Percentiles rank a stretch among this genome's conserved stretches.
phyloP scores from a whole-genome alignment of 2,888 invertebrate species.

The Drosophila prolongata region DNA sequence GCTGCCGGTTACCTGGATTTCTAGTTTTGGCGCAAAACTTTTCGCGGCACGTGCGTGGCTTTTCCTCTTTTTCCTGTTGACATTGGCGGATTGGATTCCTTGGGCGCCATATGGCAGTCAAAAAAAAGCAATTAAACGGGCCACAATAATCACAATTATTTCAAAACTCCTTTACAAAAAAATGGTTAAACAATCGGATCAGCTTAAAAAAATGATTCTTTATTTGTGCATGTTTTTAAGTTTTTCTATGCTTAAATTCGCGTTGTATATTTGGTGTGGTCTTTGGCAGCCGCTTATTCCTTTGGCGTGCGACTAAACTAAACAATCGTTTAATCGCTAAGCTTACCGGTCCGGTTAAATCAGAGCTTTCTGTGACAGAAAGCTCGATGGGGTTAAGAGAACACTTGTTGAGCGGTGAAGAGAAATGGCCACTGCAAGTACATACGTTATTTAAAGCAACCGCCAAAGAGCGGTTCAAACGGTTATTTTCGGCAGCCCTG shows the following conservation, averaged over 20 bases:
- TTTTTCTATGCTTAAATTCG: not conserved
- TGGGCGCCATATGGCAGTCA: conserved; percentile 34
- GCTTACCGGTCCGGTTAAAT: conserved; percentile 7
- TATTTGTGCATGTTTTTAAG: not conserved
- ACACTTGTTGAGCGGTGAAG: conserved; percentile 25
- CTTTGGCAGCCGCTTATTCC: conserved; percentile 15
- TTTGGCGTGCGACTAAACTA: conserved; percentile 22
- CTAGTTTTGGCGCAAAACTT: conserved; percentile 61
- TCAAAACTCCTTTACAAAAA: not conserved
- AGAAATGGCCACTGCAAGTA: no score
- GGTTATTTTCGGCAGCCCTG: not conserved
- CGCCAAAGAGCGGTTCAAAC: not conserved
- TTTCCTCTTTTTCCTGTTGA: conserved; percentile 15
- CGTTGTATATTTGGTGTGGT: not conserved
- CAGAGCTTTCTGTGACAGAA: conserved; percentile 22
- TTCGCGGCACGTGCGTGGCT: conserved; percentile 55
- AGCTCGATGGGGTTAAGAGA: conserved; percentile 12
- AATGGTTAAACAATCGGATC: not conserved
- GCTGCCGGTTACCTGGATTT: conserved; percentile 20
- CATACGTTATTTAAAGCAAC: not conserved
- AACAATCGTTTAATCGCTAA: not conserved
- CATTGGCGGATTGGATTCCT: conserved; percentile 17
- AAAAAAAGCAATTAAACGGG: not conserved
- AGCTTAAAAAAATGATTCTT: not conserved
- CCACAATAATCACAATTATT: conserved; percentile 1